Evolutionary conservation across 2,797 vertebrate species (phyloP).

Genomic region (Arctocebus calabarensis): DNA sequence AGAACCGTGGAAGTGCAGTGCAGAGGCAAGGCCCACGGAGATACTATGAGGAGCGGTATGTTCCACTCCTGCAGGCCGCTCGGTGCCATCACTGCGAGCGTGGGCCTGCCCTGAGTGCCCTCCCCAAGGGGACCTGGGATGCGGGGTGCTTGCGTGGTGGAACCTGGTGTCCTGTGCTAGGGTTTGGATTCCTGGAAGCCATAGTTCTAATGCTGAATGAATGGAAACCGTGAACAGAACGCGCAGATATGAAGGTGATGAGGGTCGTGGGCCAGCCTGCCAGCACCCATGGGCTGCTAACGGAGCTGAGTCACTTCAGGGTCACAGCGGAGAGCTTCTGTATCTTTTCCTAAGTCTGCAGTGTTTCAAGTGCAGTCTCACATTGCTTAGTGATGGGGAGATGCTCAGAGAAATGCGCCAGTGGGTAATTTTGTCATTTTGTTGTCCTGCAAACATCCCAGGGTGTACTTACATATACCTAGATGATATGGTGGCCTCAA

Average conservation of each 20-base stretch:
- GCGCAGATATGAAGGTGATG: neutral
- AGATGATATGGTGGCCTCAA: no score
- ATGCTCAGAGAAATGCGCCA: neutral
- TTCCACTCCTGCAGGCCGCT: neutral
- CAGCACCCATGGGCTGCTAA: neutral
- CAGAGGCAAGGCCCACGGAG: rapidly evolving
- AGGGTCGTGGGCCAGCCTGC: rapidly evolving
- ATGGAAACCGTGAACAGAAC: neutral
- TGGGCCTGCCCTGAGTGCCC: neutral
- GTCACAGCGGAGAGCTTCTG: no score
- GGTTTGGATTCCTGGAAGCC: neutral
- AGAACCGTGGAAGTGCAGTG: rapidly evolving
- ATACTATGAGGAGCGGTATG: rapidly evolving
- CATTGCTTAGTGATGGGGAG: neutral
- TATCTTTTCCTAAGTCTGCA: neutral
- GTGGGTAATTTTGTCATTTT: neutral
- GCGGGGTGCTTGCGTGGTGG: neutral
- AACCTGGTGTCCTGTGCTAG: neutral
- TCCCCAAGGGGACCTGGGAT: neutral
- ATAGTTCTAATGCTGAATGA: neutral
- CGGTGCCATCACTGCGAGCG: rapidly evolving
- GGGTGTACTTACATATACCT: neutral
- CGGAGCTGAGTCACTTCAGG: neutral
- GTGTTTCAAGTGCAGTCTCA: neutral
- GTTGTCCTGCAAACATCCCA: neutral